These are phyloP conservation scores for Ancistrus triradiatus DNA, from an alignment of 2,113 vertebrate species.

Conservation along the genomic window DNA sequence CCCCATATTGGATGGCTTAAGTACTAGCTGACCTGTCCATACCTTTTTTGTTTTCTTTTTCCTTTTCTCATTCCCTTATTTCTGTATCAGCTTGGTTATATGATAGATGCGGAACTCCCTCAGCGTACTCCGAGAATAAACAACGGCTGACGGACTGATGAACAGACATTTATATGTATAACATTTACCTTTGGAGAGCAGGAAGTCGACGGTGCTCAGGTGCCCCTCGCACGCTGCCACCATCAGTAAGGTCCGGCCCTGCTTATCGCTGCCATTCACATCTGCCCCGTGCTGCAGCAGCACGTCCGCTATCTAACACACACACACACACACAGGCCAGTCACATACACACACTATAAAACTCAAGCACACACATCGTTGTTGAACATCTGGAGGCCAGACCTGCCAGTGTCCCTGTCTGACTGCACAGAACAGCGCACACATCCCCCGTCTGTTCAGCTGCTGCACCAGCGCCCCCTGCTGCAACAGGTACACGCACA, in stretches of 20 bases:
- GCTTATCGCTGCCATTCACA: constrained; percentile 89
- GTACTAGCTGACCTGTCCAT: no score
- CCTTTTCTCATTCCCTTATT: no score
- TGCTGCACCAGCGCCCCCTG: constrained; percentile 74
- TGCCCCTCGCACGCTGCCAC: constrained; percentile 95
- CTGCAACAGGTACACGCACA: constrained; percentile 79
- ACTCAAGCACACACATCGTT: constrained; percentile 13
- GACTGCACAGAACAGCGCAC: constrained; percentile 83
- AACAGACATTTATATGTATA: no score
- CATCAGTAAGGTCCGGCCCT: constrained; percentile 94
- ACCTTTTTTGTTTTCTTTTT: no score
- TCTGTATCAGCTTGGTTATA: no score
- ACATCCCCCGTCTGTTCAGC: constrained; percentile 79
- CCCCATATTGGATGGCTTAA: no score
- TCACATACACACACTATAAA: background rate
- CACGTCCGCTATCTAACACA: constrained; percentile 81
- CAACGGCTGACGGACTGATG: no score
- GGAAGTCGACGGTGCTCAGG: constrained; percentile 87
- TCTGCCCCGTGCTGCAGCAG: constrained; percentile 83
- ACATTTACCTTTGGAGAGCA: constrained; percentile 84
- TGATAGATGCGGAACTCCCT: no score
- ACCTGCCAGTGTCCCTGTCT: constrained; percentile 98
- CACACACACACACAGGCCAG: constrained; percentile 4
- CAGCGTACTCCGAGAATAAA: no score
- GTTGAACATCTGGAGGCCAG: constrained; percentile 22